These are phyloP conservation scores for Tipula helvola DNA, from an alignment of 2,888 invertebrate genomes.

Conservation along the genomic window DNA sequence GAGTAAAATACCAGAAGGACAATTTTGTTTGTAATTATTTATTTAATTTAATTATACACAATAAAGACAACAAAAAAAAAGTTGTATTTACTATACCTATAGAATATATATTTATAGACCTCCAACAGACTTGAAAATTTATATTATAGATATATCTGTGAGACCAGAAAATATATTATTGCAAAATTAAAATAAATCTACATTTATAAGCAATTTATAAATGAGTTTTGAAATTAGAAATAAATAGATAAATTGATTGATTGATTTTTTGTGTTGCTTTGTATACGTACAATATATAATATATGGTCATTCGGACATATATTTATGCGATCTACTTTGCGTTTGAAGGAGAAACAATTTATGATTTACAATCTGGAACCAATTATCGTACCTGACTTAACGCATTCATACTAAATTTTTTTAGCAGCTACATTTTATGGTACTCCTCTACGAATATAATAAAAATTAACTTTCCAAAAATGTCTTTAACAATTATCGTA, in stretches of 20 bases:
- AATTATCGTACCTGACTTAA: background rate
- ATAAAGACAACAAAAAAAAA: background rate
- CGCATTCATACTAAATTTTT: background rate
- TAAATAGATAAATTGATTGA: background rate
- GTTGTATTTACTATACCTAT: background rate
- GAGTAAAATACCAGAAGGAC: background rate
- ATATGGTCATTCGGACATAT: background rate
- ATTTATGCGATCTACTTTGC: background rate
- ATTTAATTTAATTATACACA: background rate
- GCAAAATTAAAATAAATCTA: background rate
- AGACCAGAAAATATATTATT: background rate
- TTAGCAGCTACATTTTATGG: background rate
- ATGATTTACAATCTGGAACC: background rate
- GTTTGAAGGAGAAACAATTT: background rate
- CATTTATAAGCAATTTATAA: background rate
- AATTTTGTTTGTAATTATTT: background rate
- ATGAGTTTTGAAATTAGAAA: background rate
- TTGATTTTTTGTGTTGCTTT: background rate
- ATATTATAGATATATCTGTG: background rate
- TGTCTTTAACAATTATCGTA: background rate
- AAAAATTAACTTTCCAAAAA: background rate
- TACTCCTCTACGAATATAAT: background rate
- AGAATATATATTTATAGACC: background rate
- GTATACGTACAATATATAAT: background rate
- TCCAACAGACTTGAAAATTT: background rate